These are phyloP conservation scores for Drosophila dives DNA, from an alignment of 2,888 invertebrate genomes.

Conservation along the genomic window DNA sequence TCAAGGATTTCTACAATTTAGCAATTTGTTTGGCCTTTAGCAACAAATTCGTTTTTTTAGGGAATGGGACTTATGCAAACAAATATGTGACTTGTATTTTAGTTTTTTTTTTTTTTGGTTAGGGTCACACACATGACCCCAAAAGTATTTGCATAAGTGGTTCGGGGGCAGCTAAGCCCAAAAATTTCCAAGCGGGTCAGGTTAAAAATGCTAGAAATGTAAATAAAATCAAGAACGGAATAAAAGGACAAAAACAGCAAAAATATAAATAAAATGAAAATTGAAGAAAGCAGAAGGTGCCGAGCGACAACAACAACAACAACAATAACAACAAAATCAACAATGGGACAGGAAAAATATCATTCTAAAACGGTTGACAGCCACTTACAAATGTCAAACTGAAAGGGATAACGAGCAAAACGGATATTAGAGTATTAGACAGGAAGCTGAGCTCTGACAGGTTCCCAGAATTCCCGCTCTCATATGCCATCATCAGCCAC, in stretches of 20 bases:
- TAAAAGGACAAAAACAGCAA: conserved; percentile 47
- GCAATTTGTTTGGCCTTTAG: conserved; percentile 54
- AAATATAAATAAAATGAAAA: neutral
- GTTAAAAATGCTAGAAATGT: conserved; percentile 74
- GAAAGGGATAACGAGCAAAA: conserved; percentile 79
- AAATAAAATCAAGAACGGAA: conserved; percentile 75
- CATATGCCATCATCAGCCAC: conserved; percentile 10
- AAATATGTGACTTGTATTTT: conserved; percentile 39
- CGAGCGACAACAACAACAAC: conserved; percentile 19
- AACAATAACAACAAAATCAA: conserved; percentile 18
- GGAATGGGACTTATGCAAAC: conserved; percentile 29
- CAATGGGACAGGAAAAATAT: conserved; percentile 67
- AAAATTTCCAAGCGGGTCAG: conserved; percentile 33
- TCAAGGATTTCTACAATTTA: conserved; percentile 45
- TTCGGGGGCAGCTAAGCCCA: conserved; percentile 18
- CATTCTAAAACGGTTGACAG: conserved; percentile 78
- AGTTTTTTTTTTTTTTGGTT: conserved; percentile 14
- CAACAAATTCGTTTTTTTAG: conserved; percentile 7
- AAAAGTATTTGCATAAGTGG: conserved; percentile 73
- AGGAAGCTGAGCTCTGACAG: conserved; percentile 67
- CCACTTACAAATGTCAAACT: conserved; percentile 80
- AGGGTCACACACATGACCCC: conserved; percentile 39
- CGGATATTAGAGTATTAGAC: conserved; percentile 79
- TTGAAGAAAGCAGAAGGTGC: conserved; percentile 61
- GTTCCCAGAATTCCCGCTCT: conserved; percentile 29